These are phyloP conservation scores for Corythaixoides concolor DNA, from an alignment of 2,113 vertebrate genomes.

Conservation along the genomic window DNA sequence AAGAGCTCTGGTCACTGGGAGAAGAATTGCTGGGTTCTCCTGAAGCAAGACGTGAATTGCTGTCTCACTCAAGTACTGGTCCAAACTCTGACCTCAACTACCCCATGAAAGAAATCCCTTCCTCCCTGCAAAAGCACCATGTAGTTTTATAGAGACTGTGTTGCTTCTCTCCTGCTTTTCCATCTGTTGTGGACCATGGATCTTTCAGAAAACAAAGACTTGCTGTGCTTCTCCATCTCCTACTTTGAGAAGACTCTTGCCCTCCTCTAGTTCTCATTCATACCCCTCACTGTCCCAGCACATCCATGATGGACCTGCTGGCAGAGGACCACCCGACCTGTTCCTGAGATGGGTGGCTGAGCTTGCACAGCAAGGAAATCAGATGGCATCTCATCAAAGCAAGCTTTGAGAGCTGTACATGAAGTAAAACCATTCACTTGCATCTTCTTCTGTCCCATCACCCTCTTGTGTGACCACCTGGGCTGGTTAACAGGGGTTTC, in stretches of 20 bases:
- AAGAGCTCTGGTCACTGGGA: not conserved
- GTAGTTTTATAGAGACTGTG: not conserved
- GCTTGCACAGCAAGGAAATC: not conserved
- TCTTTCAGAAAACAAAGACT: not conserved
- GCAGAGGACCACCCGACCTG: not conserved
- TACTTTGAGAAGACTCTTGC: not conserved
- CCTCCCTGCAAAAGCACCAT: not conserved
- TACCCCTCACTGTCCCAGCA: not conserved
- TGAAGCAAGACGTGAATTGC: not conserved
- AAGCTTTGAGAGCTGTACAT: not conserved
- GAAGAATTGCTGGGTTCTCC: not conserved
- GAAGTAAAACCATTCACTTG: conserved; percentile 1
- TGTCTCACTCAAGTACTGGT: not conserved
- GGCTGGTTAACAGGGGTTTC: not conserved
- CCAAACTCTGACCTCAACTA: not conserved
- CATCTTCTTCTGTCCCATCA: not conserved
- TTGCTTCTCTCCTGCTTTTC: not conserved
- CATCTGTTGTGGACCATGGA: not conserved
- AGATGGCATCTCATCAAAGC: not conserved
- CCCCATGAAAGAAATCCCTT: not conserved
- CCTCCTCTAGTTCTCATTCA: not conserved
- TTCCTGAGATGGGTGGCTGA: not conserved
- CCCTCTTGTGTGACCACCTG: conserved; percentile 1
- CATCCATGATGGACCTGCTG: not conserved
- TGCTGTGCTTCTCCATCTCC: not conserved